Base-by-base conservation (phyloP, 2,888 invertebrate genomes). In the Apomyelois bistriatella region DNA sequence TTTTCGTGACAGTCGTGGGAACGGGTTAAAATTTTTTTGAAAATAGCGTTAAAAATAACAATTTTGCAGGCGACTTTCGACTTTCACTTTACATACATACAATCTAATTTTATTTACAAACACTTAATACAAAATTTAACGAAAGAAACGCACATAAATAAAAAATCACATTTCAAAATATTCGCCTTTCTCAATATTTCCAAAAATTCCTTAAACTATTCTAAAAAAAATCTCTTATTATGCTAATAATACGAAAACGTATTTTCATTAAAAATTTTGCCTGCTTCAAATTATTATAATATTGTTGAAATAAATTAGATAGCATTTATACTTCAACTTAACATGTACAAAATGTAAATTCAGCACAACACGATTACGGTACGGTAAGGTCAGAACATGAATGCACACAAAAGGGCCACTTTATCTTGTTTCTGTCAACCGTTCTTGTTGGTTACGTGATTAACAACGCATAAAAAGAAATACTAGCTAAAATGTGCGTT, bases 41-140 rank as follows among this genome's bases (percentile, higher is more conserved):
- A 47, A 53, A 58, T 61, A 61, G 47, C 49, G 46, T 53, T 51
- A 37, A 40, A 55, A 38, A 28, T 38, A 49, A 38, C n/a, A 30
- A 9, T 38, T 38, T 40, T 6, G 22, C 48, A 15, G 38, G 28
- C 30, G 12, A 30, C 30, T 48, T 36, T 22, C 42, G 42, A 42
- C 41, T 51, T 51, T n/a, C n/a, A n/a, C n/a, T n/a, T n/a, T n/a
- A n/a, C n/a, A n/a, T 30, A 40, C 17, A 28, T 42, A 42, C 51
- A 32, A 12, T 42, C 22, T 17, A 42, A 42, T 42, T 42, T 42
- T 42, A 51, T 42, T 35, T 42, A 51, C 40, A 51, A 51, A 51
- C 51, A 51, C 22, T 37, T 50, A 50, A 40, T 50, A 49, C 22
- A 49, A 38, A 22, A 38, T 36, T 38, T 12, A 49, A 48, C 48